Conservation (phyloP, 2,113 vertebrate genomes). For the Carassius auratus region DNA sequence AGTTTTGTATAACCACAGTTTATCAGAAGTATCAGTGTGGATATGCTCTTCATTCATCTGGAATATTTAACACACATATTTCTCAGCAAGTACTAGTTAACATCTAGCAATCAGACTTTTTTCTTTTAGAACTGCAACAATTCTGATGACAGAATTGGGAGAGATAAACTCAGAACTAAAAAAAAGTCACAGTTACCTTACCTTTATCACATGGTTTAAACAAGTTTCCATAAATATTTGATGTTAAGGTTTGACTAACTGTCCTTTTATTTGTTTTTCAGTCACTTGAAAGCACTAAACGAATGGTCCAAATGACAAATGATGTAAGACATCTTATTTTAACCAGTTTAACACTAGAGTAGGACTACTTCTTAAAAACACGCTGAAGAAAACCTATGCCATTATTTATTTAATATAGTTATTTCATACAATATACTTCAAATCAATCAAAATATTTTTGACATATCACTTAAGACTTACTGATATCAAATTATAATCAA, state of each 20-base stretch:
- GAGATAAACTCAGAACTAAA: no score
- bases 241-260: neutral
- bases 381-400: neutral
- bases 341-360: neutral
- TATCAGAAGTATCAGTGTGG: neutral
- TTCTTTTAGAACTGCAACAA: no score
- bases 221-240: neutral
- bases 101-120: no score
- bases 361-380: neutral
- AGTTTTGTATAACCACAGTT: neutral
- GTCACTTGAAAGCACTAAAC: constrained; percentile 95
- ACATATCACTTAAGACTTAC: neutral
- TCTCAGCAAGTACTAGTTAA: neutral
- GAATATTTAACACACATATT: neutral
- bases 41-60: neutral
- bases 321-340: constrained; percentile 81
- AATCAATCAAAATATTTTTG: neutral
- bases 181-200: neutral
- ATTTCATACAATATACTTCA: neutral
- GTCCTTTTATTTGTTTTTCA: constrained; percentile 65
- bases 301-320: constrained; percentile 89
- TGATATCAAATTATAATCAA: neutral
- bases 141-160: no score
- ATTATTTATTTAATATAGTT: no score
- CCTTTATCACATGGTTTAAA: neutral